A percentile compares a stretch with the other conserved stretches of the same genome.
Evolutionary conservation across 2,797 vertebrate genomes (phyloP).

Genomic region (Parauchenoglanis punctatus): DNA sequence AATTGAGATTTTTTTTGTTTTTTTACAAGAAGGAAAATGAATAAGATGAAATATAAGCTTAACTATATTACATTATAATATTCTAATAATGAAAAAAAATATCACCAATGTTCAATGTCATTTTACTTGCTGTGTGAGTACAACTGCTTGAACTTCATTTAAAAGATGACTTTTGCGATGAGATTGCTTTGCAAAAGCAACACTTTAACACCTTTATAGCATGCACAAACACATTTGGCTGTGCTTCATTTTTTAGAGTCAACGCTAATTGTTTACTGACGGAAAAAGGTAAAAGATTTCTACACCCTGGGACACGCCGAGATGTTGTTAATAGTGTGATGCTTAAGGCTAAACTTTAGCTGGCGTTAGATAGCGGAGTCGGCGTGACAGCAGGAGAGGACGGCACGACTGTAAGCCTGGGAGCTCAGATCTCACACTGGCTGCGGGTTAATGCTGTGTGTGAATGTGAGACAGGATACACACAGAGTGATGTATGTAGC

Average conservation of each 20-base stretch:
- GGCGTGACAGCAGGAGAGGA: not conserved
- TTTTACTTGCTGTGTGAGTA: not conserved
- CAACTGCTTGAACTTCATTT: not conserved
- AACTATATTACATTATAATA: not conserved
- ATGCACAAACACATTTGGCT: not conserved
- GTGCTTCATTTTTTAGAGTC: not conserved
- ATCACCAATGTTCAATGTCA: accelerated
- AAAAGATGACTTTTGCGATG: not conserved
- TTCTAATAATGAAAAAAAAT: not conserved
- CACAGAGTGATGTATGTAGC: constrained; percentile 1
- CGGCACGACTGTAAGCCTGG: not conserved
- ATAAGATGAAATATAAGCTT: not conserved
- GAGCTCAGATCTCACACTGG: not conserved
- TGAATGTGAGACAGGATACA: not conserved
- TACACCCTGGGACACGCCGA: not conserved
- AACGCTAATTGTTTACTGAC: not conserved
- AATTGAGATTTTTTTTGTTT: too few species aligned
- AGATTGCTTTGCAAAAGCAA: not conserved
- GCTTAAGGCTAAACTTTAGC: not conserved
- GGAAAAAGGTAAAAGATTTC: not conserved
- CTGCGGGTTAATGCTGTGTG: not conserved
- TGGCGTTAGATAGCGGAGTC: not conserved
- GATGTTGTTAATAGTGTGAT: not conserved
- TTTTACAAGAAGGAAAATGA: too few species aligned
- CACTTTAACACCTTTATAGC: not conserved